These are phyloP conservation scores for Pholis gunnellus DNA, from an alignment of 2,113 vertebrate genomes.

Conservation along the genomic window DNA sequence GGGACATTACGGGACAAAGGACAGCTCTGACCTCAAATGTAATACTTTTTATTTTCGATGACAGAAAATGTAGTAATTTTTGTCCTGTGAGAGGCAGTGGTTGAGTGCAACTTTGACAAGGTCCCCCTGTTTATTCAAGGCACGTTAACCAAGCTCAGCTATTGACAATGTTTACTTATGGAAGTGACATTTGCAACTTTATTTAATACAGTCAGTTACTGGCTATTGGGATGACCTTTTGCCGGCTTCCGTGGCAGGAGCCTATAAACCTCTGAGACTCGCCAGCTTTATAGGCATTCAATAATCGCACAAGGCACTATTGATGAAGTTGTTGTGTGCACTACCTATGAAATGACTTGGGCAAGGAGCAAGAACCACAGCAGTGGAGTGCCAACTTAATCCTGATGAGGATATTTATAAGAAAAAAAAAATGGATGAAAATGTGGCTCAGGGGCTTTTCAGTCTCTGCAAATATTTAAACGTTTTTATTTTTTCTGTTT, in stretches of 20 bases:
- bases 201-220: constrained; percentile 81
- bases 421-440: constrained; percentile 59
- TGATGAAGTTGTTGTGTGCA: constrained; percentile 77
- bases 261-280: constrained; percentile 69
- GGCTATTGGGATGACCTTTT: constrained; percentile 83
- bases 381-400: constrained; percentile 27
- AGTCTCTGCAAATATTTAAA: constrained; percentile 27
- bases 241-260: constrained; percentile 63
- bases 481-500: constrained; percentile 4
- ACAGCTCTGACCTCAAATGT: constrained; percentile 52
- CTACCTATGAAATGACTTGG: constrained; percentile 68
- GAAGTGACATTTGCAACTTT: constrained; percentile 84
- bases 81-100: background rate
- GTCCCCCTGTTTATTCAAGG: constrained; percentile 60
- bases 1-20: constrained; percentile 64
- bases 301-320: constrained; percentile 77
- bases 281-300: constrained; percentile 73
- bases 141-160: constrained; percentile 54
- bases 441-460: constrained; percentile 16
- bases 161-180: constrained; percentile 78
- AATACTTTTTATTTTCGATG: constrained; percentile 14
- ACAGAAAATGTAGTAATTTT: constrained; percentile 30
- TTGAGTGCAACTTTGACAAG: constrained; percentile 42
- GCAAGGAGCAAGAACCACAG: constrained; percentile 47
- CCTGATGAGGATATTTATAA: constrained; percentile 57